Conservation (phyloP, 2,888 invertebrate genomes). For the Autographa gamma region DNA sequence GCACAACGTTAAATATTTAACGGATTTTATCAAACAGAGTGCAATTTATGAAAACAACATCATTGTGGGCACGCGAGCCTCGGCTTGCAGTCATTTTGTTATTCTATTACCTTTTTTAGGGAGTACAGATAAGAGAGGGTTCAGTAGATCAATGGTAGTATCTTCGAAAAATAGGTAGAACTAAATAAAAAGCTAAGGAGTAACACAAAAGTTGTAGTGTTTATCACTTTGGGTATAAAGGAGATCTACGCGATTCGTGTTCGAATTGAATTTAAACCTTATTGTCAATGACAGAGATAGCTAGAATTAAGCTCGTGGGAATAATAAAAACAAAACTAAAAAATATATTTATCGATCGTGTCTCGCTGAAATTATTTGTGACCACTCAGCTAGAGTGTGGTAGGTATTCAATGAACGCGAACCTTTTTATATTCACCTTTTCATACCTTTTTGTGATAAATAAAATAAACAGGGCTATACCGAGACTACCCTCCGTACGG, state of each 20-base stretch:
- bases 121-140: slow-evolving; percentile 16
- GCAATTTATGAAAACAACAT: slow-evolving; percentile 69
- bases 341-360: not conserved
- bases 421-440: slow-evolving; percentile 5
- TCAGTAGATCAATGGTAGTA: not conserved
- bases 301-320: not conserved
- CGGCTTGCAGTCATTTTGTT: slow-evolving; percentile 62
- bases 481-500: slow-evolving; percentile 44
- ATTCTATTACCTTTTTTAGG: slow-evolving; percentile 67
- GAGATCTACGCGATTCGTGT: too few species aligned
- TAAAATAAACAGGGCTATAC: slow-evolving; percentile 63
- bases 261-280: too few species aligned
- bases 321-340: not conserved
- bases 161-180: not conserved
- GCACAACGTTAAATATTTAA: slow-evolving; percentile 62
- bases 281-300: not conserved
- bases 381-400: not conserved
- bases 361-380: slow-evolving; percentile 2
- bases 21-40: slow-evolving; percentile 65
- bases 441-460: slow-evolving; percentile 39
- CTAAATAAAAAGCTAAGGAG: not conserved
- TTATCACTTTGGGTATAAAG: too few species aligned
- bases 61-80: slow-evolving; percentile 30
- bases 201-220: too few species aligned
- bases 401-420: not conserved